Conservation (phyloP, 2,113 vertebrate genomes). For the human region GRCh38 chr6:114332001-114332500, state of each 20-base stretch:
- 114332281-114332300: neutral
- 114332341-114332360: neutral
- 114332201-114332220: neutral
- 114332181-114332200: neutral
- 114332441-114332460: neutral
- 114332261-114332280: neutral
- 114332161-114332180: neutral
- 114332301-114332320: neutral
- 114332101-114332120: neutral
- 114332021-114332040: neutral
- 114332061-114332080: neutral
- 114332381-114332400: neutral
- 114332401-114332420: neutral
- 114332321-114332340: neutral
- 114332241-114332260: neutral
- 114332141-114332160: neutral
- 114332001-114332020: neutral
- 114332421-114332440: neutral
- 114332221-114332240: no score
- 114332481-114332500: neutral
- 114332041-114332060: neutral
- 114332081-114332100: conserved; percentile 4
- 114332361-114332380: neutral
- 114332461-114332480: neutral
- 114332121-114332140: neutral